These are phyloP conservation scores for Ectropis crepuscularia DNA, from an alignment of 2,888 invertebrate genomes.

Conservation along the genomic window DNA sequence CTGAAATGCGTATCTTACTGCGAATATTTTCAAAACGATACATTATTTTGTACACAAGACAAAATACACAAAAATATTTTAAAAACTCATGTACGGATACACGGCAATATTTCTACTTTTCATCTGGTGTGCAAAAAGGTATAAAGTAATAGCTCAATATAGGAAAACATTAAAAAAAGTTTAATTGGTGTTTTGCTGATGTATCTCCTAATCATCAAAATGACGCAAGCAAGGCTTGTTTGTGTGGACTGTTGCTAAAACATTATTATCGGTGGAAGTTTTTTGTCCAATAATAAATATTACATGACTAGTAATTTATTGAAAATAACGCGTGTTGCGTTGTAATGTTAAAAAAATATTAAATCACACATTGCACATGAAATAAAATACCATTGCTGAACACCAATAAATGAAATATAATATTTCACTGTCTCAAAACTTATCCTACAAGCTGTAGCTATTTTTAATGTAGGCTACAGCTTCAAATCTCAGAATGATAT, in stretches of 20 bases:
- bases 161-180: conserved; percentile 21
- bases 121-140: conserved; percentile 60
- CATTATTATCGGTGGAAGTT: background rate
- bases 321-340: conserved; percentile 7
- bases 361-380: background rate
- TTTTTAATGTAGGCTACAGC: conserved; percentile 9
- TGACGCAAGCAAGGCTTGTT: conserved; percentile 11
- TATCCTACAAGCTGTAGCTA: conserved; percentile 42
- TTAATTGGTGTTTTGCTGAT: conserved; percentile 28
- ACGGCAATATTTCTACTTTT: conserved; percentile 62
- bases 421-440: conserved; percentile 17
- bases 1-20: conserved; percentile 80
- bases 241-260: conserved; percentile 7
- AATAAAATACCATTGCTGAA: conserved; percentile 18
- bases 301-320: conserved; percentile 39
- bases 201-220: conserved; percentile 21
- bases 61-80: conserved; percentile 57
- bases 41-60: conserved; percentile 76
- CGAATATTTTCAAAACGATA: conserved; percentile 63
- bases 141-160: conserved; percentile 26
- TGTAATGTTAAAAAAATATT: background rate
- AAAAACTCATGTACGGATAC: conserved; percentile 45
- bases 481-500: conserved; percentile 52
- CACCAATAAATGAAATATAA: conserved; percentile 5
- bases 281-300: conserved; percentile 27